A percentile compares a stretch with the other conserved stretches of the same genome.
Conservation (phyloP, 2,888 invertebrate species). For the Cryptocephalus primarius region DNA sequence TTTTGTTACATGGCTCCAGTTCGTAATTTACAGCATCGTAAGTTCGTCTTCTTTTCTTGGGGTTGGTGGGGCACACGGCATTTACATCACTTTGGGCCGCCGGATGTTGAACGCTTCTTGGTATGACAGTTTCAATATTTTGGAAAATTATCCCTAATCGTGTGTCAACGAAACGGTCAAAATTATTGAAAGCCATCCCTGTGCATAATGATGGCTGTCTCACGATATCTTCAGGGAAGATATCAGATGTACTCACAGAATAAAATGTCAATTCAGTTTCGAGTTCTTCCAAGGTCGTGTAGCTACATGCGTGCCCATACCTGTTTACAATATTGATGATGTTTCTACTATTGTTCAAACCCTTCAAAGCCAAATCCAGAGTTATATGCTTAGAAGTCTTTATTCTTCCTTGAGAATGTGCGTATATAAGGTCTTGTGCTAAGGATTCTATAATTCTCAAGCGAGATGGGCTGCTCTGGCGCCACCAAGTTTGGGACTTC, state of each 20-base stretch:
- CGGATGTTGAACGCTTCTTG: conserved; percentile 3
- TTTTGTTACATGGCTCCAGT: conserved; percentile 7
- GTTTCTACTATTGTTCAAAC: conserved; percentile 13
- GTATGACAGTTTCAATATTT: conserved; percentile 7
- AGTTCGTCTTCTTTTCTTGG: not conserved
- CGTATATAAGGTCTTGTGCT: conserved; percentile 19
- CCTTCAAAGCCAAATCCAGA: conserved; percentile 24
- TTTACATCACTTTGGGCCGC: not conserved
- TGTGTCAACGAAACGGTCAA: conserved; percentile 19
- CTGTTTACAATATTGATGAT: conserved; percentile 20
- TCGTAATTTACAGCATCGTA: conserved; percentile 4
- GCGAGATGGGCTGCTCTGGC: too few relatives aligned
- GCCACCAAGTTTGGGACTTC: too few relatives aligned
- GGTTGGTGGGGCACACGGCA: not conserved
- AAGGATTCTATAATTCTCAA: conserved; percentile 11
- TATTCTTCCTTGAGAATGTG: conserved; percentile 13
- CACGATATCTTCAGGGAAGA: conserved; percentile 23
- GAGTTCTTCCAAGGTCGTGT: conserved; percentile 7
- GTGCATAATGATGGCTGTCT: conserved; percentile 16
- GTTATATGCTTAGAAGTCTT: conserved; percentile 22
- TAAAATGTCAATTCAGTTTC: conserved; percentile 3
- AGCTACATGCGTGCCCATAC: conserved; percentile 17
- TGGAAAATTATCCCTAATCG: conserved; percentile 22
- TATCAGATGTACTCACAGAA: conserved; percentile 1
- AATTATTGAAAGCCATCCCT: conserved; percentile 5